A percentile compares a stretch with the other conserved stretches of the same genome.
Evolutionary conservation across 2,888 invertebrate species (phyloP).

Genomic region (Pyrgus malvae): DNA sequence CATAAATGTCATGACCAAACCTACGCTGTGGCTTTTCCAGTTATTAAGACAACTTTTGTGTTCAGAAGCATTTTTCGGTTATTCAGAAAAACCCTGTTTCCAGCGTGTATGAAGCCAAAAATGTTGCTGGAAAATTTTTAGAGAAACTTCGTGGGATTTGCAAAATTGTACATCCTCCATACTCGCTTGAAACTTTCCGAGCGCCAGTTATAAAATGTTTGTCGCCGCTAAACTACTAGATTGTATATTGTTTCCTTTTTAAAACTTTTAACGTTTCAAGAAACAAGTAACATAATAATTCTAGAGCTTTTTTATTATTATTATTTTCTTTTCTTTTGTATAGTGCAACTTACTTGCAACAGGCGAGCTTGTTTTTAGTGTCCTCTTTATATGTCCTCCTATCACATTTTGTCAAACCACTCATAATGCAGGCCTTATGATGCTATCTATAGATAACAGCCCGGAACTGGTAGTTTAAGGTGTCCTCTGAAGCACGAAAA

Average conservation of each 20-base stretch:
- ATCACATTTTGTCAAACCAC: no score
- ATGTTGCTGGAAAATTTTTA: constrained; percentile 18
- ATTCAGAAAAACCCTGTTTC: constrained; percentile 7
- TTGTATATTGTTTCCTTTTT: constrained; percentile 22
- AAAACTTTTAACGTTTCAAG: constrained; percentile 8
- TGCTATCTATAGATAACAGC: no score
- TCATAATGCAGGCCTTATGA: no score
- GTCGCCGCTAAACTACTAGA: constrained; percentile 21
- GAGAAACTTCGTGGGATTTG: constrained; percentile 21
- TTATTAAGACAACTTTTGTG: constrained; percentile 13
- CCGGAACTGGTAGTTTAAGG: no score
- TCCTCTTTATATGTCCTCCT: no score
- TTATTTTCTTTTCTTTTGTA: no score
- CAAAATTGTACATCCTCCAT: constrained; percentile 21
- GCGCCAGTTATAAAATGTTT: constrained; percentile 27
- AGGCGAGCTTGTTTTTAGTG: background rate
- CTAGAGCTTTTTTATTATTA: constrained; percentile 5
- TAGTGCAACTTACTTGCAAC: no score
- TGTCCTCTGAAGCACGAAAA: no score
- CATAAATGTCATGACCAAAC: background rate
- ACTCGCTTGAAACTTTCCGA: constrained; percentile 9
- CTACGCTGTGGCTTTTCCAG: background rate
- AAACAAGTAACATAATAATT: constrained; percentile 5
- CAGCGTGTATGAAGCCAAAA: constrained; percentile 22
- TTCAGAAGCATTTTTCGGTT: constrained; percentile 13